phyloP scores from a whole-genome alignment of 2,888 invertebrate species.

The Stictocephala bisonia region DNA sequence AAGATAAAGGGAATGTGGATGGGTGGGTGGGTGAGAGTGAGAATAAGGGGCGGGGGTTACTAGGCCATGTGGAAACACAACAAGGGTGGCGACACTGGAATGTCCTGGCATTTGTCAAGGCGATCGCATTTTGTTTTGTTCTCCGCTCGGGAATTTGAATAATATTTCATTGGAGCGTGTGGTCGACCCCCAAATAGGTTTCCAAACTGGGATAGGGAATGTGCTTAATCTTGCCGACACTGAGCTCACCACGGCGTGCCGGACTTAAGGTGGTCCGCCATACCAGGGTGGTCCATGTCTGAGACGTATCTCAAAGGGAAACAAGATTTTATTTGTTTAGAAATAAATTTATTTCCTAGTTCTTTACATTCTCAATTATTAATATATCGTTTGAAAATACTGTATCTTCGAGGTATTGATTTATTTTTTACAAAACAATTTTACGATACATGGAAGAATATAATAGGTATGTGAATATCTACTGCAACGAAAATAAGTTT shows the following conservation, averaged over 20 bases:
- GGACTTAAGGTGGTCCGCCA: slow-evolving; percentile 14
- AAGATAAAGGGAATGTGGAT: not conserved
- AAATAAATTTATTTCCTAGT: too few species aligned
- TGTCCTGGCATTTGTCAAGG: slow-evolving; percentile 45
- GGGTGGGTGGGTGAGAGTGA: not conserved
- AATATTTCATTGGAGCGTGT: slow-evolving; percentile 50
- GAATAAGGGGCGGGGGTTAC: slow-evolving; percentile 16
- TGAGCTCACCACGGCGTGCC: too few species aligned
- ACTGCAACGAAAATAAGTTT: too few species aligned
- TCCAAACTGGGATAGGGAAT: slow-evolving; percentile 37
- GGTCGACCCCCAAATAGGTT: slow-evolving; percentile 46
- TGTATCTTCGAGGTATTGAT: too few species aligned
- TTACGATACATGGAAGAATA: too few species aligned
- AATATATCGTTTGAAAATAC: too few species aligned
- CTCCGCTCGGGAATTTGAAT: slow-evolving; percentile 45
- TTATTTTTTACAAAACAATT: too few species aligned
- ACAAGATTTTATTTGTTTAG: not conserved
- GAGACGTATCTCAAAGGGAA: not conserved
- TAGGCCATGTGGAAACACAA: slow-evolving; percentile 48
- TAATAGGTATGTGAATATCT: too few species aligned
- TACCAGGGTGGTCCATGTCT: not conserved
- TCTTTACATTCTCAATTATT: too few species aligned
- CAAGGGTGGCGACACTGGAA: slow-evolving; percentile 29
- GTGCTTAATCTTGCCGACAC: slow-evolving; percentile 27
- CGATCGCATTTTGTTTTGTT: slow-evolving; percentile 46